Evolutionary conservation across 2,797 vertebrate species (phyloP).

Genomic region (Crypturellus tataupa): DNA sequence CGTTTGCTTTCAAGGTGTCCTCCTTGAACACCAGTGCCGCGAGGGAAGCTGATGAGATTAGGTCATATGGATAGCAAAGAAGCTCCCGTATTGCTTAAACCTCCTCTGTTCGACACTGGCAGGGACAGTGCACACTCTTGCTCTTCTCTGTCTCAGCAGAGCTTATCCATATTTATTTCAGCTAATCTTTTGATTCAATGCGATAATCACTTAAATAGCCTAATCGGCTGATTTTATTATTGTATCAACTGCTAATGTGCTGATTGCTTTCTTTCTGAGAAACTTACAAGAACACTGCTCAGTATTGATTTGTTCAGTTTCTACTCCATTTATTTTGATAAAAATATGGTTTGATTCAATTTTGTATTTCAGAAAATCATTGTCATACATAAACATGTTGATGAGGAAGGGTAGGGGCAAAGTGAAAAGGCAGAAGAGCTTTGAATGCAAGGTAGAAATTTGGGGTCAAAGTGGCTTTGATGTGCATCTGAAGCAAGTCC

Average conservation of each 20-base stretch:
- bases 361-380: slow-evolving; percentile 30
- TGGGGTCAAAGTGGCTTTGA: background rate
- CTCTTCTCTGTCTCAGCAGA: background rate
- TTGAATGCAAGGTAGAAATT: background rate
- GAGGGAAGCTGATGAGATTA: background rate
- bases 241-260: slow-evolving; percentile 18
- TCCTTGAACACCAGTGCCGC: background rate
- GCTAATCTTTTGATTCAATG: slow-evolving; percentile 26
- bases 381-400: background rate
- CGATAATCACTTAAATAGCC: slow-evolving; percentile 33
- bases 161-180: slow-evolving; percentile 38
- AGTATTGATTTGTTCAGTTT: slow-evolving; percentile 41
- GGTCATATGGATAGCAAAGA: background rate
- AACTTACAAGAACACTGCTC: slow-evolving; percentile 14
- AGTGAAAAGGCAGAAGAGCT: background rate
- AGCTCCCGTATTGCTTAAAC: background rate
- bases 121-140: background rate
- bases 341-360: slow-evolving; percentile 32
- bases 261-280: slow-evolving; percentile 62
- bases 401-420: background rate
- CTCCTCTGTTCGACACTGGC: background rate
- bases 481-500: background rate
- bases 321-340: slow-evolving; percentile 50
- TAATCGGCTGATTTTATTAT: slow-evolving; percentile 54
- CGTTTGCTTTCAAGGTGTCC: slow-evolving; percentile 11